These are phyloP conservation scores for Meda fulgida DNA, from an alignment of 2,797 vertebrate genomes.

Conservation along the genomic window DNA sequence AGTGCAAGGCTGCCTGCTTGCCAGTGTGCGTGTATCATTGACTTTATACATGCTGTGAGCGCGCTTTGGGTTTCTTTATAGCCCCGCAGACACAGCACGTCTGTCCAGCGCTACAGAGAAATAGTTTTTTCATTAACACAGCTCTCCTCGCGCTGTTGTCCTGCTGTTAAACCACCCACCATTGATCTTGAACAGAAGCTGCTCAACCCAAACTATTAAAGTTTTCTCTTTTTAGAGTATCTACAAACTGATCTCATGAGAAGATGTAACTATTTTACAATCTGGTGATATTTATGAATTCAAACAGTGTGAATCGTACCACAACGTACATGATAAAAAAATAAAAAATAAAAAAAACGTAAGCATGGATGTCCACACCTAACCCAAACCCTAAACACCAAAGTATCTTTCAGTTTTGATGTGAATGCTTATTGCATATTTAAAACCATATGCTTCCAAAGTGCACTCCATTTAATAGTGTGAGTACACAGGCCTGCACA, in stretches of 20 bases:
- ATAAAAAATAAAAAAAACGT: too few species aligned
- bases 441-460: too few species aligned
- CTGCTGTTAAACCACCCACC: constrained; percentile 17
- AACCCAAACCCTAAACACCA: neutral
- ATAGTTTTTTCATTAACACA: constrained; percentile 50
- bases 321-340: too few species aligned
- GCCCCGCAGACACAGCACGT: constrained; percentile 35
- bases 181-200: constrained; percentile 23
- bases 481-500: neutral
- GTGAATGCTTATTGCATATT: too few species aligned
- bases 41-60: constrained; percentile 67
- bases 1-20: constrained; percentile 66
- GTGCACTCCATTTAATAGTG: too few species aligned
- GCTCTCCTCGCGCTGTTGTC: constrained; percentile 32
- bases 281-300: neutral
- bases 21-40: constrained; percentile 56
- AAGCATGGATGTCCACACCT: too few species aligned
- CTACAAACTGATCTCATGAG: neutral
- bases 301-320: too few species aligned
- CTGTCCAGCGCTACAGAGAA: constrained; percentile 31
- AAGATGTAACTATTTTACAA: neutral
- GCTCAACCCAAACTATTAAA: neutral
- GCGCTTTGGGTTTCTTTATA: constrained; percentile 28
- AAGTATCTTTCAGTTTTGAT: too few species aligned
- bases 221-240: neutral